A percentile compares a stretch with the other conserved stretches of the same genome.
phyloP scores from a whole-genome alignment of 2,113 vertebrate species.

The Agelaius phoeniceus region DNA sequence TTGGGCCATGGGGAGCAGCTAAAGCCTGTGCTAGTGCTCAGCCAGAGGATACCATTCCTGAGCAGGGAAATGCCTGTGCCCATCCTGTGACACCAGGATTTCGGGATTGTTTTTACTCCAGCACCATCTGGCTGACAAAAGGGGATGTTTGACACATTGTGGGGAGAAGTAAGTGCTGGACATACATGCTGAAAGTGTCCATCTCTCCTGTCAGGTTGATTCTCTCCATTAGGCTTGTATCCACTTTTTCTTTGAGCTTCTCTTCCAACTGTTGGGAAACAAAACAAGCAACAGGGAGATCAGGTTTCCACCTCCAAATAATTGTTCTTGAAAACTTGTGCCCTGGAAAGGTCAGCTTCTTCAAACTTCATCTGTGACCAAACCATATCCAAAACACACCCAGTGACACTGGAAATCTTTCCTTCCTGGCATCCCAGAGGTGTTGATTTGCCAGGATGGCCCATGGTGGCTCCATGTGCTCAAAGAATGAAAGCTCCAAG shows the following conservation, averaged over 20 bases:
- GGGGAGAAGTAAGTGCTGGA: background rate
- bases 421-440: background rate
- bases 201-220: slow-evolving; percentile 97
- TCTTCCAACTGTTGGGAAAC: slow-evolving; percentile 88
- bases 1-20: background rate
- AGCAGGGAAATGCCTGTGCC: background rate
- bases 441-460: background rate
- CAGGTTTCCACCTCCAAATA: background rate
- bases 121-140: slow-evolving; percentile 52
- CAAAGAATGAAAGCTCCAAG: background rate
- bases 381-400: background rate
- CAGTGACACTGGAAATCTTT: background rate
- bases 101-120: background rate
- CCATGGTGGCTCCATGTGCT: background rate
- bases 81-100: background rate
- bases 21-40: background rate
- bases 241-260: slow-evolving; percentile 98
- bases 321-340: background rate
- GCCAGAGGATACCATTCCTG: background rate
- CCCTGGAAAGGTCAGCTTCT: background rate
- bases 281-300: background rate
- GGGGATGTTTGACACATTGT: background rate
- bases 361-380: background rate
- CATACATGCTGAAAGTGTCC: slow-evolving; percentile 98
- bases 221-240: slow-evolving; percentile 85